Base-by-base conservation (phyloP, 1,140 invertebrate species). In the Coptotermes formosanus region DNA sequence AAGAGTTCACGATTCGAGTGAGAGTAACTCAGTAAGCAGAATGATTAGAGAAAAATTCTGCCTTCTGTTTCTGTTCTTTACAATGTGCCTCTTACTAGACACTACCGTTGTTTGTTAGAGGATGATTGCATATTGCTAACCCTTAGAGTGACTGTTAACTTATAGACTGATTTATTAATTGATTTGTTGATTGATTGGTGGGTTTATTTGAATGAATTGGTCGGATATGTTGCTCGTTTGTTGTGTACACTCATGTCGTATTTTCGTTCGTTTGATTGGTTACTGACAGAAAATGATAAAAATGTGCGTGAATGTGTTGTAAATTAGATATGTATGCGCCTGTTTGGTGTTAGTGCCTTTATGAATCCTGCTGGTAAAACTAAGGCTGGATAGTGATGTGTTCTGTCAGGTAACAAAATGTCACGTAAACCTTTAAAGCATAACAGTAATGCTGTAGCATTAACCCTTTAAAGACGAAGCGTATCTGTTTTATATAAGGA, bases 1-100 rank as follows among this genome's bases (percentile, higher is more conserved):
- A 95, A 92, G 94, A 93, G 92, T 95, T 94, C 94, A 93, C 93
- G 93, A 93, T 95, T 92, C 94, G 94, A 92, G 93, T 95, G 92
- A 93, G 94, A 93, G 92, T 95, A 90, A 95, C 94, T 91, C 94
- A 94, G 95, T 95, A 95, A 95, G 93, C 91, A 88, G 38, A 52
- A 12, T 19, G 21, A 21, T 55, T 55, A 19, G 11, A 55, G 19
- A 55, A 75, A 75, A 75, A 30, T 75, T 1, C 19, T 64, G 59
- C 30, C 64, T 55, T 75, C 64, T 75, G 25, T 75, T n/a, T 75
- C 64, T 75, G 25, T 75, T 12, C 48, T 48, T 16, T 48, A 12
- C 16, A 48, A 7, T 48, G 11, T 48, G 48, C 11, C n/a, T 25
- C 9, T 75, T 8, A 75, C 1, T 75, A 75, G 64, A 75, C n/a